These are phyloP conservation scores for Stenotaenia linearis DNA, from an alignment of 2,888 invertebrate genomes.

Conservation along the genomic window DNA sequence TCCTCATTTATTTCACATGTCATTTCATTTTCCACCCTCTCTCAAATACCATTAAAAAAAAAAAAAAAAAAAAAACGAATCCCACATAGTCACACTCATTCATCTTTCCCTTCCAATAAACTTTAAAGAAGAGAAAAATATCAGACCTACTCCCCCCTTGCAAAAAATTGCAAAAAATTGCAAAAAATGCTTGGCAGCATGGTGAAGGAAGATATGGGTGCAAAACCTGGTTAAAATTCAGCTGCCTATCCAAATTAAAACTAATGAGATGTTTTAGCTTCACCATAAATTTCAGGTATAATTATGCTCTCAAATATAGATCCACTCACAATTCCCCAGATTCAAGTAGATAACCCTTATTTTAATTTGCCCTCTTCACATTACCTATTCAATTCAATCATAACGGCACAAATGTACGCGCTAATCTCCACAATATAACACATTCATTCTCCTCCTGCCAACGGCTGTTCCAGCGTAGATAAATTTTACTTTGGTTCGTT, in stretches of 20 bases:
- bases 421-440: background rate
- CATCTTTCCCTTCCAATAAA: background rate
- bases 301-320: background rate
- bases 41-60: background rate
- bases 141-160: no score
- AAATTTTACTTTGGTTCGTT: background rate
- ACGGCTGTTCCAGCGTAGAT: background rate
- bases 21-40: background rate
- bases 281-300: background rate
- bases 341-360: constrained; percentile 15
- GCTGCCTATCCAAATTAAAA: constrained; percentile 24
- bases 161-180: no score
- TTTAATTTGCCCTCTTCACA: background rate
- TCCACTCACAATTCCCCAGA: background rate
- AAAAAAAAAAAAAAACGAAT: background rate
- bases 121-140: background rate
- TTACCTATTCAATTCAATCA: background rate
- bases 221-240: constrained; percentile 6
- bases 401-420: background rate
- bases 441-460: background rate
- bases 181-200: background rate
- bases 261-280: constrained; percentile 14
- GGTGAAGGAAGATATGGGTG: background rate
- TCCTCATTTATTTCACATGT: background rate
- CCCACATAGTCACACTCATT: background rate